These are phyloP conservation scores for Apotomis turbidana DNA, from an alignment of 2,888 invertebrate species.

Conservation along the genomic window DNA sequence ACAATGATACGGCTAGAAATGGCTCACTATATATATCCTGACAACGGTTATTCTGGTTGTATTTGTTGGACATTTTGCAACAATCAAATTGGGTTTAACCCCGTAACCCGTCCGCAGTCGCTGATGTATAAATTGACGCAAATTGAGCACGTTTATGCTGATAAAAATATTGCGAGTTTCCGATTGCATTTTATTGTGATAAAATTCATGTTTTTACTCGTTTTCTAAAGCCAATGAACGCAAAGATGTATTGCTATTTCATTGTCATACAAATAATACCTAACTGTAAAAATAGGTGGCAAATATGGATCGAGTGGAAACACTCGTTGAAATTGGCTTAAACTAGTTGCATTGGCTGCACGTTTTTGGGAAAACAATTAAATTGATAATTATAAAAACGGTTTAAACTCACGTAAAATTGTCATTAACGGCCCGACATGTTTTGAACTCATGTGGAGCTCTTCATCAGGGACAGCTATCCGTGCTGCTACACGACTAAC, in stretches of 20 bases:
- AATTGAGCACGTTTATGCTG: conserved; percentile 7
- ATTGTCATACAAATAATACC: too few relatives aligned
- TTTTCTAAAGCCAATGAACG: neutral
- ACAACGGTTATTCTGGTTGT: conserved; percentile 1
- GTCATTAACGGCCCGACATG: too few relatives aligned
- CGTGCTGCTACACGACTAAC: too few relatives aligned
- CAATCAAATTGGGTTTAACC: conserved; percentile 19
- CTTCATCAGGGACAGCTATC: too few relatives aligned
- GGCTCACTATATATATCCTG: neutral
- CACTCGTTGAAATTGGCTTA: too few relatives aligned
- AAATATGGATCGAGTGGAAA: too few relatives aligned
- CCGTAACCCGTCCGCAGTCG: conserved; percentile 1
- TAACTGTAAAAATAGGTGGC: too few relatives aligned
- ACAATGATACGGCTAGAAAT: neutral
- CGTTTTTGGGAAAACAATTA: too few relatives aligned
- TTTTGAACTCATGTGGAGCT: too few relatives aligned
- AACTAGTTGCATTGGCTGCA: too few relatives aligned
- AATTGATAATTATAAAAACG: too few relatives aligned
- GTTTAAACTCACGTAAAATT: too few relatives aligned
- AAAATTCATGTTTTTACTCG: neutral
- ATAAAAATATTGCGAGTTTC: neutral
- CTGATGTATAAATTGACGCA: conserved; percentile 16
- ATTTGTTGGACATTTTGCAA: conserved; percentile 13
- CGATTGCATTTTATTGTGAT: neutral
- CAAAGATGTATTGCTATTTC: neutral